These are phyloP conservation scores for Chironex yamaguchii DNA, from an alignment of 30 jellyfish, hydroid and myxozoan genomes.

Conservation along the genomic window DNA sequence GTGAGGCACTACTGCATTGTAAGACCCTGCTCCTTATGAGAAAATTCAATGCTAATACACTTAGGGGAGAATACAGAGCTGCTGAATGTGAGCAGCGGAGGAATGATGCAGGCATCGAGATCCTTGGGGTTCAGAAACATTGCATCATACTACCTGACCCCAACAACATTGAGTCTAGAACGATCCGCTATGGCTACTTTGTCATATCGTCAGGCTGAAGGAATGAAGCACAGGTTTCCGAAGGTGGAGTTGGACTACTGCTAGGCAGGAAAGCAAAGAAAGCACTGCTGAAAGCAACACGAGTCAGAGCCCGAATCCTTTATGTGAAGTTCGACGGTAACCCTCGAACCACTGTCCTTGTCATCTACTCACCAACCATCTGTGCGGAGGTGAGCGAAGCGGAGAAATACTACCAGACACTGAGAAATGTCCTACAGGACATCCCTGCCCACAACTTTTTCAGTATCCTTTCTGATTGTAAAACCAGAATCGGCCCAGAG, in stretches of 20 bases:
- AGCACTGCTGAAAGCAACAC: neutral
- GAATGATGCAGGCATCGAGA: neutral
- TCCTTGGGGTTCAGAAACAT: neutral
- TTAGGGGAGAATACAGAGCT: neutral
- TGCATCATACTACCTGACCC: neutral
- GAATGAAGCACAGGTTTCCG: neutral
- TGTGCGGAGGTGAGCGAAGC: neutral
- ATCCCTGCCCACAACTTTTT: neutral
- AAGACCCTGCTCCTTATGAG: neutral
- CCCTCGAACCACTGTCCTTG: neutral
- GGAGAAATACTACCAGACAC: neutral
- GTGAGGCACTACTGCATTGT: neutral
- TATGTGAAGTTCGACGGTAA: neutral
- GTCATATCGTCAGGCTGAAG: conserved; percentile 8
- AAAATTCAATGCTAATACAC: neutral
- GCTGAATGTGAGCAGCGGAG: neutral
- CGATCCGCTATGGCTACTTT: neutral
- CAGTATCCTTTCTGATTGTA: neutral
- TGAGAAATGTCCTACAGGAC: neutral
- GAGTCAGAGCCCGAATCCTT: neutral
- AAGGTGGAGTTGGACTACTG: neutral
- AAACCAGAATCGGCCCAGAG: neutral
- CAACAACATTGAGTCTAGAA: neutral
- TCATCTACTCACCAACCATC: neutral
- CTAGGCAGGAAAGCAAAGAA: neutral